A percentile compares a stretch with the other conserved stretches of the same genome.
These are phyloP conservation scores for Elephas maximus DNA, from an alignment of 2,113 vertebrate genomes.

Conservation along the genomic window DNA sequence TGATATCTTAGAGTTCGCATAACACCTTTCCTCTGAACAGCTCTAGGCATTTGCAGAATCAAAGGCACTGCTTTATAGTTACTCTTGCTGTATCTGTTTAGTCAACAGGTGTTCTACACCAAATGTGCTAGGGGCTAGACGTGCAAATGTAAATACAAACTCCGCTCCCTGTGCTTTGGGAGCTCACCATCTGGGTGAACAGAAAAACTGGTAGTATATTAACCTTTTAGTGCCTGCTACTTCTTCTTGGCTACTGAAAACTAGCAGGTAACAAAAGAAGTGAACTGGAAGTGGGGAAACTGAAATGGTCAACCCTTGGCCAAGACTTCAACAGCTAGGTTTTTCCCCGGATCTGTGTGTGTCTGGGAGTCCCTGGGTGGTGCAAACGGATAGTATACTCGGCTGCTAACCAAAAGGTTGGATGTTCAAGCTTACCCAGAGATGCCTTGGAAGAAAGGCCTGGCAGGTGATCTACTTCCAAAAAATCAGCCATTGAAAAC, in stretches of 20 bases:
- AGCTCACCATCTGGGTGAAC: not conserved
- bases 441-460: too few species aligned
- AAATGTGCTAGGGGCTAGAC: not conserved
- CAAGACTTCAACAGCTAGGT: not conserved
- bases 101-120: not conserved
- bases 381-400: too few species aligned
- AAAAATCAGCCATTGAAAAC: too few species aligned
- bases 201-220: not conserved
- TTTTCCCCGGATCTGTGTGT: not conserved
- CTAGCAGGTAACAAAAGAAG: not conserved
- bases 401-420: too few species aligned
- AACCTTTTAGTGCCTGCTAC: not conserved
- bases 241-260: not conserved
- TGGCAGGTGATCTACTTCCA: too few species aligned
- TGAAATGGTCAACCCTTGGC: not conserved
- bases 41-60: not conserved
- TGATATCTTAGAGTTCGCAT: not conserved
- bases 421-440: too few species aligned
- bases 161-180: not conserved
- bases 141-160: not conserved
- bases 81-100: not conserved
- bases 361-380: not conserved
- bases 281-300: not conserved
- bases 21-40: not conserved
- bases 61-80: not conserved